phyloP scores from a whole-genome alignment of 2,113 vertebrate species.

The Loxodonta africana region DNA sequence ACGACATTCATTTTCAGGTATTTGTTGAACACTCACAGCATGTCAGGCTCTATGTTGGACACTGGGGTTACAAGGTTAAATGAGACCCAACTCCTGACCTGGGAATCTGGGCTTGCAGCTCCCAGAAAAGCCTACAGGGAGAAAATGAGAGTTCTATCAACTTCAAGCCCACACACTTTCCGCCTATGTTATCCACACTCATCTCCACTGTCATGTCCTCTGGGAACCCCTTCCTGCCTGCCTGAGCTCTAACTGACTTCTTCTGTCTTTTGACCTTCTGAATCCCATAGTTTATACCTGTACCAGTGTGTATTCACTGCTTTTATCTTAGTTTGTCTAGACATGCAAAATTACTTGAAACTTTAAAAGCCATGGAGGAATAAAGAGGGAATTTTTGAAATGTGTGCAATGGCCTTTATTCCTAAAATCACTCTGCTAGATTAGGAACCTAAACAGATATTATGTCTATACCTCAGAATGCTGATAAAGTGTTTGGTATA shows the following conservation, averaged over 20 bases:
- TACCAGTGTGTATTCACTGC: not conserved
- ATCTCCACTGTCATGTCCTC: not conserved
- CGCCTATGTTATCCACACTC: not conserved
- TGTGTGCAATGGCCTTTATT: not conserved
- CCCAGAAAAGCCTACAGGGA: not conserved
- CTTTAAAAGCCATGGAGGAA: not conserved
- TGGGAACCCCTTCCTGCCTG: not conserved
- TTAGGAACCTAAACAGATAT: not conserved
- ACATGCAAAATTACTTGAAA: slow-evolving; percentile 41
- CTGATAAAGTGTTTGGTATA: not conserved
- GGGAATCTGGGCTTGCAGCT: not conserved
- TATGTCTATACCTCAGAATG: not conserved
- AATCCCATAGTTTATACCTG: not conserved
- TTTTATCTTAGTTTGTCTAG: not conserved
- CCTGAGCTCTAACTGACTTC: not conserved
- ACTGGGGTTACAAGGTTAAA: not conserved
- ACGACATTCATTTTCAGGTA: not conserved
- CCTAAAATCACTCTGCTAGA: not conserved
- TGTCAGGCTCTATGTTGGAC: not conserved
- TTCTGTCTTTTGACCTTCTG: not conserved
- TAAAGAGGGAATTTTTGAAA: not conserved
- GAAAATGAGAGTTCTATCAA: not conserved
- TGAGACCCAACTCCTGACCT: not conserved
- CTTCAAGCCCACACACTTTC: not conserved
- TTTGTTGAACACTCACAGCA: not conserved